These are phyloP conservation scores for Hymenopus coronatus DNA, from an alignment of 2,888 invertebrate species.

Conservation along the genomic window DNA sequence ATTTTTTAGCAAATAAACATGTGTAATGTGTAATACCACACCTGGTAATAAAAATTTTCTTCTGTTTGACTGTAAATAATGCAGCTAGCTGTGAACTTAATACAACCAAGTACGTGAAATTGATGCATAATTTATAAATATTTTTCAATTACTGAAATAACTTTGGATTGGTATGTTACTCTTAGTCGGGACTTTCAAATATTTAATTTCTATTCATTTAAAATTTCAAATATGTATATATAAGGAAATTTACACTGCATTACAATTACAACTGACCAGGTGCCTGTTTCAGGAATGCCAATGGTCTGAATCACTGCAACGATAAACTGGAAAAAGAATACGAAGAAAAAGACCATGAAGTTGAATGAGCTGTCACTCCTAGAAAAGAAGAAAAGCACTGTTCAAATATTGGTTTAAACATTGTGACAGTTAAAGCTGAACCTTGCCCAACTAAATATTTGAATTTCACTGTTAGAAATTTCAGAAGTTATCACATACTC, in stretches of 20 bases:
- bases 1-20: too few species aligned
- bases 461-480: not conserved
- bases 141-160: too few species aligned
- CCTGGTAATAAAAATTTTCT: too few species aligned
- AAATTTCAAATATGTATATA: not conserved
- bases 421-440: not conserved
- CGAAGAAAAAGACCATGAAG: constrained; percentile 99
- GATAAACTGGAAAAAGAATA: constrained; percentile 94
- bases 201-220: not conserved
- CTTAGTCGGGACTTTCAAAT: not conserved
- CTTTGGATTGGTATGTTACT: too few species aligned
- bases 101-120: too few species aligned
- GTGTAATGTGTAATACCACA: too few species aligned
- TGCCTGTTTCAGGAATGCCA: constrained; percentile 80
- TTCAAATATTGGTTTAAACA: not conserved
- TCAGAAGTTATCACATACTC: too few species aligned
- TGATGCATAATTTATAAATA: too few species aligned
- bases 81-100: too few species aligned
- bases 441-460: not conserved
- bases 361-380: constrained; percentile 98
- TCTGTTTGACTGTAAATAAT: too few species aligned
- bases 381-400: constrained; percentile 39
- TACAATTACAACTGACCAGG: constrained; percentile 65
- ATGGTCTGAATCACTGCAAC: constrained; percentile 85
- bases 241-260: not conserved